These are phyloP conservation scores for Neoniphon sammara DNA, from an alignment of 2,797 vertebrate species.

Conservation along the genomic window DNA sequence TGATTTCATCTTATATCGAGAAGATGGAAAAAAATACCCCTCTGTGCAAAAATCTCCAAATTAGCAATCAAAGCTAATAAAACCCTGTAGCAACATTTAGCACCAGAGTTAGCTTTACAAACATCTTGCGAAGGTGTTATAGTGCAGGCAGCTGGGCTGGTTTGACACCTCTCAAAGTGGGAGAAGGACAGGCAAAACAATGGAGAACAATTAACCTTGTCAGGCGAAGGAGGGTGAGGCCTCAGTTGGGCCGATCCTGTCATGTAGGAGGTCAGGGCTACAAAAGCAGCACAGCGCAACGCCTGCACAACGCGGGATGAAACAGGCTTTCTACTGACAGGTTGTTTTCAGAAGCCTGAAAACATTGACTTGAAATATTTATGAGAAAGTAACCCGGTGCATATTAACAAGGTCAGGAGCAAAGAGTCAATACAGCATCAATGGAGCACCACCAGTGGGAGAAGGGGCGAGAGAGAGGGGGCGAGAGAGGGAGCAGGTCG, in stretches of 20 bases:
- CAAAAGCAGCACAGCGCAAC: constrained; percentile 66
- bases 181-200: constrained; percentile 69
- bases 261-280: constrained; percentile 79
- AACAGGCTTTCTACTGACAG: constrained; percentile 78
- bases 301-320: constrained; percentile 59
- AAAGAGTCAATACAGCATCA: constrained; percentile 72
- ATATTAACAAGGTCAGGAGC: constrained; percentile 82
- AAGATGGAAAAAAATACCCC: not conserved
- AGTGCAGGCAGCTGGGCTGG: constrained; percentile 43
- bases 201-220: constrained; percentile 79
- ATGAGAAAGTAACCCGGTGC: constrained; percentile 80
- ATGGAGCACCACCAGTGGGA: constrained; percentile 59
- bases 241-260: constrained; percentile 63
- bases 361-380: constrained; percentile 83
- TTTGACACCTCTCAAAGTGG: constrained; percentile 69
- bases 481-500: constrained; percentile 34
- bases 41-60: constrained; percentile 39
- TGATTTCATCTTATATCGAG: constrained; percentile 10
- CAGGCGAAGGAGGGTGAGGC: constrained; percentile 69
- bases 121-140: constrained; percentile 32
- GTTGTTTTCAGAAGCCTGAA: constrained; percentile 81
- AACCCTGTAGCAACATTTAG: constrained; percentile 48
- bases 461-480: constrained; percentile 43
- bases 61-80: constrained; percentile 33
- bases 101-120: constrained; percentile 41